Conservation (phyloP, 1,140 invertebrate genomes). For the Tetramorium simillimum region DNA sequence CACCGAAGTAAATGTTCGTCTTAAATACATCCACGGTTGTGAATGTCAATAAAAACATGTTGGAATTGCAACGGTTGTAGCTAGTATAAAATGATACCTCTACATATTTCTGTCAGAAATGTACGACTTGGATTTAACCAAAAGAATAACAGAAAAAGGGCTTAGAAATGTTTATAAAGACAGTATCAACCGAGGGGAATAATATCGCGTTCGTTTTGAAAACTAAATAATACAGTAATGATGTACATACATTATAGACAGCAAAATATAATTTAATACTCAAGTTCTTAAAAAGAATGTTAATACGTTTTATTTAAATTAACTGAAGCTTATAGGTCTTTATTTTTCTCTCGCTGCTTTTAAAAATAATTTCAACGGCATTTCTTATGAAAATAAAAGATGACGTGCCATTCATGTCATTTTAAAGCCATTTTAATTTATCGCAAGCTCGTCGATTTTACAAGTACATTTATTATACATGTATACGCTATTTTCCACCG, state of each 20-base stretch:
- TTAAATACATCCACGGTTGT: background rate
- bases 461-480: background rate
- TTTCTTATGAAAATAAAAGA: background rate
- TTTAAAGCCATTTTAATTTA: background rate
- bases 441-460: background rate
- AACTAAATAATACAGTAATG: background rate
- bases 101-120: background rate
- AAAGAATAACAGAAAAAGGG: background rate
- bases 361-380: background rate
- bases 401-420: background rate
- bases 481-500: background rate
- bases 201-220: background rate
- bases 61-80: background rate
- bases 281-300: background rate
- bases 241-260: background rate
- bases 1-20: background rate
- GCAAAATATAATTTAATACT: background rate
- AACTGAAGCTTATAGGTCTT: background rate
- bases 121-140: background rate
- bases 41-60: constrained; percentile 2
- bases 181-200: background rate
- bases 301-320: background rate
- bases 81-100: background rate
- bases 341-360: background rate
- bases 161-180: background rate